These are phyloP conservation scores for Orientallactaga bullata DNA, from an alignment of 2,113 vertebrate species.

Conservation along the genomic window DNA sequence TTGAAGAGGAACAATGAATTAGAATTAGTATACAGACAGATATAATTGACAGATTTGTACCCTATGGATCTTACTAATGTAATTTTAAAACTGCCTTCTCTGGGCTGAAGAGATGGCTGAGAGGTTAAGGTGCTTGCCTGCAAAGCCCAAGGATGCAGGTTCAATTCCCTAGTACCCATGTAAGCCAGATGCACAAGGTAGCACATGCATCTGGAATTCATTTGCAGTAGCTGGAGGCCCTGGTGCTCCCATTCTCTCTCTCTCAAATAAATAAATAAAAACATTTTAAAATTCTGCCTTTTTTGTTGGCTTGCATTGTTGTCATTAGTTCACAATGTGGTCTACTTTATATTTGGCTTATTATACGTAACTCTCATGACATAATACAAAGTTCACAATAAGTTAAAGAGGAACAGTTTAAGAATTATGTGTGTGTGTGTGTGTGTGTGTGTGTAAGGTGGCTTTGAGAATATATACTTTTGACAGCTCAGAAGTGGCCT, in stretches of 20 bases:
- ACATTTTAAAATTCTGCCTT: too few species aligned
- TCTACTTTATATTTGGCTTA: conserved; percentile 24
- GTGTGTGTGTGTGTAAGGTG: neutral
- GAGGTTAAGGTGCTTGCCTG: too few species aligned
- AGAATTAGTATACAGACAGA: neutral
- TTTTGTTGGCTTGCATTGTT: neutral
- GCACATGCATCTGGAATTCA: too few species aligned
- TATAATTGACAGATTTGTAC: neutral
- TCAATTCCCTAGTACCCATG: too few species aligned
- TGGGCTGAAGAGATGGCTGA: too few species aligned
- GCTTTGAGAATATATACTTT: conserved; percentile 10
- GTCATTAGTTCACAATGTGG: neutral
- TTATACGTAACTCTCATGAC: neutral
- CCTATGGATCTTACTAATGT: neutral
- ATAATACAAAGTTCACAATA: neutral
- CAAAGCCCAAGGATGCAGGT: too few species aligned
- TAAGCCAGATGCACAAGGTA: too few species aligned
- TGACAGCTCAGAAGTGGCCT: neutral
- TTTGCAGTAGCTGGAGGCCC: too few species aligned
- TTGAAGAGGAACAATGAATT: neutral
- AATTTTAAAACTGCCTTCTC: too few species aligned
- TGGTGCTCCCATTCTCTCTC: too few species aligned
- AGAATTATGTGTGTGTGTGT: neutral
- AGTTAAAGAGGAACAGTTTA: neutral
- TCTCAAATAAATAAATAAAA: too few species aligned